A percentile compares a stretch with the other conserved stretches of the same genome.
These are phyloP conservation scores for Odiellus spinosus DNA, from an alignment of 2,888 invertebrate genomes.

Conservation along the genomic window DNA sequence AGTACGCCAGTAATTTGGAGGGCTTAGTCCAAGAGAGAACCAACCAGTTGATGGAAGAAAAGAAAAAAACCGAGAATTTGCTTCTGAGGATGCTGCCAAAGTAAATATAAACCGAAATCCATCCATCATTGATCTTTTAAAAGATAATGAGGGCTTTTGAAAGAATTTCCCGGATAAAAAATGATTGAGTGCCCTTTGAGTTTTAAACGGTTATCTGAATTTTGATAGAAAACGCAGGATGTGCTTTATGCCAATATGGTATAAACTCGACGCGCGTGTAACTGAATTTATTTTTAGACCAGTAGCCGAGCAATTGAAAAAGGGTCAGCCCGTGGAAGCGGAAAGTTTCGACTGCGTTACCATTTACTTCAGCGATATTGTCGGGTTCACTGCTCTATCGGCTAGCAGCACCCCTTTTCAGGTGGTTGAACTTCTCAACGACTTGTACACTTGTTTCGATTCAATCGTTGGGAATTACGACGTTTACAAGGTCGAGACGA, in stretches of 20 bases:
- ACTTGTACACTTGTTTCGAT: constrained; percentile 73
- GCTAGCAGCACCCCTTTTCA: constrained; percentile 27
- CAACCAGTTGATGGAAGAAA: constrained; percentile 60
- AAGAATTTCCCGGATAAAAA: too few species aligned
- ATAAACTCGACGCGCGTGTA: not conserved
- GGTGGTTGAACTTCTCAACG: constrained; percentile 73
- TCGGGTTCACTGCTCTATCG: not conserved
- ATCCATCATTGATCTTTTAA: too few species aligned
- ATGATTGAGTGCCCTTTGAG: too few species aligned
- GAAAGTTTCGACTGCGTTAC: not conserved
- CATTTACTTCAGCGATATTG: constrained; percentile 1
- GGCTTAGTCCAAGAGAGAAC: constrained; percentile 66
- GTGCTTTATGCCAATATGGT: too few species aligned
- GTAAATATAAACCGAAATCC: constrained; percentile 32
- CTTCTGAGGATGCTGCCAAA: constrained; percentile 71
- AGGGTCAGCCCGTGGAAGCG: not conserved
- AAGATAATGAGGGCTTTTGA: too few species aligned
- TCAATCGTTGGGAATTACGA: constrained; percentile 72
- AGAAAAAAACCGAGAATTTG: constrained; percentile 65
- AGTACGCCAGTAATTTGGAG: constrained; percentile 71
- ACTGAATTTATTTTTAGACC: not conserved
- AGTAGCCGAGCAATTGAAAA: not conserved
- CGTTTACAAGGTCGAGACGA: constrained; percentile 87
- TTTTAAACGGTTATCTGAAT: too few species aligned
- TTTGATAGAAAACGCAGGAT: not conserved